These are phyloP conservation scores for Tiliacea citrago DNA, from an alignment of 2,888 invertebrate genomes.

Conservation along the genomic window DNA sequence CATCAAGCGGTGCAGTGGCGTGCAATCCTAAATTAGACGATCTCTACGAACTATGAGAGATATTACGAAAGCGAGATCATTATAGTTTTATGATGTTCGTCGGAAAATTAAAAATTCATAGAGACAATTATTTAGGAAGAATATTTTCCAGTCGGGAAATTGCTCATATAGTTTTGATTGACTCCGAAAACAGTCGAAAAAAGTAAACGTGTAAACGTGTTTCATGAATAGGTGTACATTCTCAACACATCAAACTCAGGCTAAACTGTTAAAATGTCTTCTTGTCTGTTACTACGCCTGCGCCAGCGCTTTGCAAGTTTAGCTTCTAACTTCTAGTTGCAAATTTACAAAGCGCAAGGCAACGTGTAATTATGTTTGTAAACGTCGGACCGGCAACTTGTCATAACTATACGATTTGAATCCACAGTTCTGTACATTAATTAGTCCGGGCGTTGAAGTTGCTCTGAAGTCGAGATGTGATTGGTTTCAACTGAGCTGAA, in stretches of 20 bases:
- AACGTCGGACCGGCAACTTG: constrained; percentile 17
- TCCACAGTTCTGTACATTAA: neutral
- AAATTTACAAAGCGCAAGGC: constrained; percentile 8
- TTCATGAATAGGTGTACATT: neutral
- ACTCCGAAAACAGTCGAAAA: neutral
- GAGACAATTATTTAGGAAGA: neutral
- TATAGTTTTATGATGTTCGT: too few species aligned
- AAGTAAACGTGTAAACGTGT: too few species aligned
- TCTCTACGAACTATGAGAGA: too few species aligned
- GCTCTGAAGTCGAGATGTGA: neutral
- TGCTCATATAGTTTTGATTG: too few species aligned
- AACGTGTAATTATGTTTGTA: constrained; percentile 27
- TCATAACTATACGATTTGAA: constrained; percentile 34
- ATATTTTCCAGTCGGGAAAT: neutral
- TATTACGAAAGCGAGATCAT: neutral
- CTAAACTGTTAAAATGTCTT: constrained; percentile 4
- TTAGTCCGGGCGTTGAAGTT: constrained; percentile 7
- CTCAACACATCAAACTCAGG: constrained; percentile 5
- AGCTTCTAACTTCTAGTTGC: neutral
- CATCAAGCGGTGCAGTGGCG: too few species aligned
- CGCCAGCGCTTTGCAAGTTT: too few species aligned
- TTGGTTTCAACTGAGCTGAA: constrained; percentile 24
- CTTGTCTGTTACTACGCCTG: neutral
- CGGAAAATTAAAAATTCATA: too few species aligned
- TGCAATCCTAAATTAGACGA: too few species aligned